phyloP scores from a whole-genome alignment of 2,113 vertebrate species.

The Zingel zingel region DNA sequence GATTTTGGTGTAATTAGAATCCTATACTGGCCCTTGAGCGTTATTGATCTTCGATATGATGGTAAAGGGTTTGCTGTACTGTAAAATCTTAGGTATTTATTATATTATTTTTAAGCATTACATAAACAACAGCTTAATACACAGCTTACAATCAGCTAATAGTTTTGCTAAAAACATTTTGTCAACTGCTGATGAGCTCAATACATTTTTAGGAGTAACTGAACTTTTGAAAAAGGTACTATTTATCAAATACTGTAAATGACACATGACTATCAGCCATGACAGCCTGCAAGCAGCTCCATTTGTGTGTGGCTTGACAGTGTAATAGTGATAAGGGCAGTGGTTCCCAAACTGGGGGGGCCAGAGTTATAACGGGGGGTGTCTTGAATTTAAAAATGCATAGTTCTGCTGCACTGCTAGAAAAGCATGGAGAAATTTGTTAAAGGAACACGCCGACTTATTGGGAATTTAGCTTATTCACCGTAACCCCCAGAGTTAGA shows the following conservation, averaged over 20 bases:
- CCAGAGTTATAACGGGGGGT: too few species aligned
- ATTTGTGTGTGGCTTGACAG: neutral
- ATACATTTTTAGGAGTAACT: neutral
- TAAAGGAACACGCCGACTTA: too few species aligned
- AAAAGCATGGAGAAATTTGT: too few species aligned
- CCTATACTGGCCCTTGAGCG: neutral
- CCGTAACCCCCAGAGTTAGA: too few species aligned
- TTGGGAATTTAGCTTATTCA: too few species aligned
- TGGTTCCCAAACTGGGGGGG: too few species aligned
- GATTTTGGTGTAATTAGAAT: neutral
- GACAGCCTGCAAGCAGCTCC: neutral
- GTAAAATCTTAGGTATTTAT: neutral
- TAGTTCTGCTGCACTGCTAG: too few species aligned
- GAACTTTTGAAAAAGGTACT: neutral
- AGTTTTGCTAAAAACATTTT: neutral
- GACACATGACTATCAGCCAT: neutral
- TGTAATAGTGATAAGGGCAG: neutral
- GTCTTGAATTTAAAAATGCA: too few species aligned
- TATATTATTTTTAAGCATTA: neutral
- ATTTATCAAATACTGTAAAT: neutral
- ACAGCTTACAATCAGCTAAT: neutral
- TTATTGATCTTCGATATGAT: neutral
- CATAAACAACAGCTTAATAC: neutral
- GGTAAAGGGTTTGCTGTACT: neutral
- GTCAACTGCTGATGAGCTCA: neutral